Conservation (phyloP, 2,888 invertebrate genomes). For the Drosophila paranaensis region DNA sequence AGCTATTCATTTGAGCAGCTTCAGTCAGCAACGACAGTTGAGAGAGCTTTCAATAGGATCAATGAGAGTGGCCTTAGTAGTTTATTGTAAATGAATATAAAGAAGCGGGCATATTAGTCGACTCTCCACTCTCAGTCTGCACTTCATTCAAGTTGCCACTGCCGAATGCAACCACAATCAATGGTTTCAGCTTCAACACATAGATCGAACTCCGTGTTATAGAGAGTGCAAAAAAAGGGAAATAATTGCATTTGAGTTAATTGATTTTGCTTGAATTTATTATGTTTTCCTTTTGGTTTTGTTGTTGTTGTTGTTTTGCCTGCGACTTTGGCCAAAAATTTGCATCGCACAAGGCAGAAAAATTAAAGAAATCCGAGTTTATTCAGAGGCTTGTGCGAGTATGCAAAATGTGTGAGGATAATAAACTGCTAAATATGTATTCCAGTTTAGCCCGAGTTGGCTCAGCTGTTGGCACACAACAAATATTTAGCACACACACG, state of each 20-base stretch:
- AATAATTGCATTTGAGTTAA: conserved; percentile 10
- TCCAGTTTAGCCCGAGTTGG: conserved; percentile 16
- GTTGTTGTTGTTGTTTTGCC: too few species aligned
- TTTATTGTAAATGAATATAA: too few species aligned
- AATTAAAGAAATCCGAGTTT: conserved; percentile 25
- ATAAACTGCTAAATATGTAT: conserved; percentile 44
- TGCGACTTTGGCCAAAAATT: conserved; percentile 1
- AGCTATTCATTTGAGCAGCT: too few species aligned
- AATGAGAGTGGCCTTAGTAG: too few species aligned
- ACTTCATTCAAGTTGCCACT: too few species aligned
- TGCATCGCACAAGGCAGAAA: conserved; percentile 13
- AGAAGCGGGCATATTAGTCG: too few species aligned
- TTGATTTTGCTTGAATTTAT: conserved; percentile 18
- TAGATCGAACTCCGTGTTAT: neutral
- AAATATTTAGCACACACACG: conserved; percentile 21
- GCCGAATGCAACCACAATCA: too few species aligned
- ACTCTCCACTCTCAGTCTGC: too few species aligned
- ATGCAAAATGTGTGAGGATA: conserved; percentile 39
- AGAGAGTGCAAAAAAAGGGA: neutral
- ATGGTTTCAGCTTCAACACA: neutral
- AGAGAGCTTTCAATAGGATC: too few species aligned
- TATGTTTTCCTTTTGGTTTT: neutral
- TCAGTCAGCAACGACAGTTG: too few species aligned
- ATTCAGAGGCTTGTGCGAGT: conserved; percentile 10
- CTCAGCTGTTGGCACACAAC: conserved; percentile 32